Base-by-base conservation (phyloP, 1,140 invertebrate genomes). In the Euwallacea similis region DNA sequence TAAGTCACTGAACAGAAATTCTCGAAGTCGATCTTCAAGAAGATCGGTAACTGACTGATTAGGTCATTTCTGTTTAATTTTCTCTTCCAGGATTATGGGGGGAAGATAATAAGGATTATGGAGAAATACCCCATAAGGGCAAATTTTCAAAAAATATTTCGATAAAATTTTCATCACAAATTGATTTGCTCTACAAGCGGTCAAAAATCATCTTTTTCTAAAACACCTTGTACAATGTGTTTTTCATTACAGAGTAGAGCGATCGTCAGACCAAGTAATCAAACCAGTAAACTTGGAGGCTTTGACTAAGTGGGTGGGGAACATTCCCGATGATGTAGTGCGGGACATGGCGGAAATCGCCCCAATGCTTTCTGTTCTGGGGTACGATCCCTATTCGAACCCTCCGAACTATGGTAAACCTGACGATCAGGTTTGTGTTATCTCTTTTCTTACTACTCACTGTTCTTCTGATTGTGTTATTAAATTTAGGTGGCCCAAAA, bases 181-280 rank as follows among this genome's bases (percentile, higher is more conserved):
- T 33, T 33, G 21, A 33, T 33, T 33, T 33, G 21, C 21, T 33
- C 21, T 33, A 33, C 21, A 4, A 33, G 4, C 21, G 4, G 21
- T 33, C 21, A 33, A 33, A 33, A 33, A 2, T 4, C 1, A 4
- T 4, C 21, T 33, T 33, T 33, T 33, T 33, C 21, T 33, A 33
- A 33, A 33, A 33, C 21, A 33, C 21, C 21, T 33, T 33, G 46
- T 50, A 50, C 46, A 13, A 50, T 50, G n/a, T 67, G 10, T 61
- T 41, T 85, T 85, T 58, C 85, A 33, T 33, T 33, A 33, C 21
- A 98, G 96, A 84, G 93, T 97, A 76, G 97, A 99, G 84, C 88
- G 96, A 66, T 98, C 97, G 11, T 97, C 96, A 71, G 97, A 99
- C 86, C 97, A 99, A 87, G 97, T 99, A 62, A 95, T 98, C 80